Base-by-base conservation (phyloP, 2,797 vertebrate genomes). In the Coracias cyanogaster region DNA sequence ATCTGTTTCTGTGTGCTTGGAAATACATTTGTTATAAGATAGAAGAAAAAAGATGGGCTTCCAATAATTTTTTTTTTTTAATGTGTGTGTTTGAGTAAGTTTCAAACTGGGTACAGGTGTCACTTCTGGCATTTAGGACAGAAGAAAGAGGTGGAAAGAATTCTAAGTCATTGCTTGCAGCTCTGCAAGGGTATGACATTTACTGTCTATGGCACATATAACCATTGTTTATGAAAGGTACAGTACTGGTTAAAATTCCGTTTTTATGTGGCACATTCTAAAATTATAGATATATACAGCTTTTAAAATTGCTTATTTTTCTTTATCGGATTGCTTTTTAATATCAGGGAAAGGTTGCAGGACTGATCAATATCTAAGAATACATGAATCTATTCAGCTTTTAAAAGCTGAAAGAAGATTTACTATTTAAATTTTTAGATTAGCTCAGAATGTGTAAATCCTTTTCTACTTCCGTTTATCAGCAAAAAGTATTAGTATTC, bases 371-470 rank as follows among this genome's bases (percentile, higher is more conserved):
- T 90, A 83, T 72, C 58, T 69, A 70, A 83, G 39, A n/a, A 39
- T 25, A 57, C 1, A 3, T 14, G 37, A 86, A 80, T 71, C 37
- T 74, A 60, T 83, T 82, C 65, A 72, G 54, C 43, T 85, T 83
- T 83, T 72, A 49, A 91, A 82, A 62, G 15, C 9, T n/a, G 66
- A 70, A 78, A 82, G 49, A 49, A 81, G 78, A 92, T 86, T 86
- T 90, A 33, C 4, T 78, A 72, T 91, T 95, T 86, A 45, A 74
- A 69, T 54, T 72, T 86, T 90, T 67, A 81, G 41, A 80, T 89
- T 61, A 79, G 18, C 39, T 82, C 31, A 86, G 57, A 83, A 78
- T 45, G 10, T 58, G 11, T 54, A 88, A 95, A 91, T 81, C 15
- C 15, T 74, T 83, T 93, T 82, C 52, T 89, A 51, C 12, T 92